Evolutionary conservation across 2,888 invertebrate genomes (phyloP).

Genomic region (Limnephilus rhombicus): DNA sequence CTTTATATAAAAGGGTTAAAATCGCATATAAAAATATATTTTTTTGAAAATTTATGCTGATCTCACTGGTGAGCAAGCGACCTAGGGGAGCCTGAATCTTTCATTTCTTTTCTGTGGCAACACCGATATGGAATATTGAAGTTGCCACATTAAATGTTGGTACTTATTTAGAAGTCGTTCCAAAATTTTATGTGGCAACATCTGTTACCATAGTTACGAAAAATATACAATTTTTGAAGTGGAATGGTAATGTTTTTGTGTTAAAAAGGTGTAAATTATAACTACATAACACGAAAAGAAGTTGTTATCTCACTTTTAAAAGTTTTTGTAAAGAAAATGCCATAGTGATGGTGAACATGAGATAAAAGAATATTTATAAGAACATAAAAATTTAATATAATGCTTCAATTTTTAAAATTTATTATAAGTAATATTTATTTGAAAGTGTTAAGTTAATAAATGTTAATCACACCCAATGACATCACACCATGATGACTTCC

Average conservation of each 20-base stretch:
- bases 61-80: too few relatives aligned
- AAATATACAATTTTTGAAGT: conserved; percentile 3
- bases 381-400: background rate
- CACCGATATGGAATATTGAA: too few relatives aligned
- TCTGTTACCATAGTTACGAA: conserved; percentile 2
- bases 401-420: background rate
- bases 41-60: too few relatives aligned
- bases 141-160: background rate
- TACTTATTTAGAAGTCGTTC: background rate
- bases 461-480: background rate
- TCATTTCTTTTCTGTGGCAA: too few relatives aligned
- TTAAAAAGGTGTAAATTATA: conserved; percentile 25
- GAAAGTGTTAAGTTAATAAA: background rate
- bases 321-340: background rate
- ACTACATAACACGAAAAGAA: background rate
- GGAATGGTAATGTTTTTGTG: background rate
- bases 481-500: conserved; percentile 44
- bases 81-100: too few relatives aligned
- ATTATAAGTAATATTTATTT: background rate
- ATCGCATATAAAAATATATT: too few relatives aligned
- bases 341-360: background rate
- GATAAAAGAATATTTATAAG: background rate
- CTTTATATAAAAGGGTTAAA: too few relatives aligned
- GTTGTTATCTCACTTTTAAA: background rate
- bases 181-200: background rate